Evolutionary conservation across 2,797 vertebrate species (phyloP), one percentile per base, ranked within the genome.

Genomic region (Tadarida brasiliensis): DNA sequence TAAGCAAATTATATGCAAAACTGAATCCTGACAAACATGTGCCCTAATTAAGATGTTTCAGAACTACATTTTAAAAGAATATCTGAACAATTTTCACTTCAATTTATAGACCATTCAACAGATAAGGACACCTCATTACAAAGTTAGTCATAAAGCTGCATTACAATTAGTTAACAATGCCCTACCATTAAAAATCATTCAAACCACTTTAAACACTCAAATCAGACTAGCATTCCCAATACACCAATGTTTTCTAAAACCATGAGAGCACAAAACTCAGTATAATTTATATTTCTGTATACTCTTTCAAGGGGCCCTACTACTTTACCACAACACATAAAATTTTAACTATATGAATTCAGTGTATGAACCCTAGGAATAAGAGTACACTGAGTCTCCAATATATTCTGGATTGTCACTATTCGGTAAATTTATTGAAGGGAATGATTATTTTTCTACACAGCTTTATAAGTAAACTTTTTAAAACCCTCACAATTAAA

Each of bases 1-100:
- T 68, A 96, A 63, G n/a, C 47, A 87, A 96, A 87, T 77, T 77
- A 81, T 81, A 63, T 65, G 35, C 20, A 61, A 94, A 96, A 83
- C 22, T 57, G 7, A 84, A 80, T 78, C 85, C 68, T 81, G 56
- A n/a, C 44, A 84, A 95, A 49, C 59, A 94, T 70, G 51, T 76
- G 54, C 11, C 28, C 44, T 82, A 80, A 78, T 56, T 86, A 94
- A 71, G 19, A 65, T 39, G 47, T 70, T 95, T 90, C 82, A 54
- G 89, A 94, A 80, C 39, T 35, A 88, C 8, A 68, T 91, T 65
- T 91, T 61, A 70, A 82, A 94, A 91, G 59, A 95, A 51, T 7
- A 81, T n/a, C 35, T 74, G 30, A 65, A 78, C 26, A 90, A 56
- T 68, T 88, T 87, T 77, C 28, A 84, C n/a, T 91, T 91, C 30